phyloP scores from a whole-genome alignment of 35 echinoderm and acorn worm species.

The Ophiothrix spiculata region DNA sequence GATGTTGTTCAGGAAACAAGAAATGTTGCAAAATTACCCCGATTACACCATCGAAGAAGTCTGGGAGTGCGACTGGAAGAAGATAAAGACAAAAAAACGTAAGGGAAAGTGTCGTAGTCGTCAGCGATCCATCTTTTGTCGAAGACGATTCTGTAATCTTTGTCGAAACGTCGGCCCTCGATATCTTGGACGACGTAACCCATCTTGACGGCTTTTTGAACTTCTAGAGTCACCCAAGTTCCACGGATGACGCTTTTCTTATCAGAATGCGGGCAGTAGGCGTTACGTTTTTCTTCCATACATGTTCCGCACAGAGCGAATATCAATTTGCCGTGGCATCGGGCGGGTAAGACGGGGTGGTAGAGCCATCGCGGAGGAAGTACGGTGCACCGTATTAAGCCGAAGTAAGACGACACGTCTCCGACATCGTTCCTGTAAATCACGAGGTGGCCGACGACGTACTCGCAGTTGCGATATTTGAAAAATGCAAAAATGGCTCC shows the following conservation, averaged over 20 bases:
- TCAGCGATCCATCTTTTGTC: conserved; percentile 48
- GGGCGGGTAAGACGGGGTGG: conserved; percentile 44
- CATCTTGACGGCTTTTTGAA: too few species aligned
- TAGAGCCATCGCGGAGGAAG: conserved; percentile 20
- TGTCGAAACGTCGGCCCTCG: conserved; percentile 19
- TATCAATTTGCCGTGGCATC: conserved; percentile 22
- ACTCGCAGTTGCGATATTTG: conserved; percentile 23
- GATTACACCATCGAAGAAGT: conserved; percentile 17
- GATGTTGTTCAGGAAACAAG: not conserved
- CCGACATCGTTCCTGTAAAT: conserved; percentile 45
- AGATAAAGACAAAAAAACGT: not conserved
- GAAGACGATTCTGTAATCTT: conserved; percentile 73
- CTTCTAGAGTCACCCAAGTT: too few species aligned
- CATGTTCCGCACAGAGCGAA: conserved; percentile 50
- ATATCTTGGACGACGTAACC: conserved; percentile 48
- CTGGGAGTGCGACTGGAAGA: conserved; percentile 44
- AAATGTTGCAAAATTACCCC: not conserved
- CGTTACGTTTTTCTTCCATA: conserved; percentile 6
- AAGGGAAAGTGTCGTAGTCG: conserved; percentile 64
- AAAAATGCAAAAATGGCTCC: too few species aligned
- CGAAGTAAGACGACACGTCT: conserved; percentile 48
- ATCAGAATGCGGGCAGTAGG: conserved; percentile 28
- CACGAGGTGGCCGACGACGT: conserved; percentile 9
- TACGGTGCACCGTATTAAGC: conserved; percentile 51
- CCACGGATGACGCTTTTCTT: conserved; percentile 23